phyloP scores from a whole-genome alignment of 2,797 vertebrate genomes.

The Silurus aristotelis region DNA sequence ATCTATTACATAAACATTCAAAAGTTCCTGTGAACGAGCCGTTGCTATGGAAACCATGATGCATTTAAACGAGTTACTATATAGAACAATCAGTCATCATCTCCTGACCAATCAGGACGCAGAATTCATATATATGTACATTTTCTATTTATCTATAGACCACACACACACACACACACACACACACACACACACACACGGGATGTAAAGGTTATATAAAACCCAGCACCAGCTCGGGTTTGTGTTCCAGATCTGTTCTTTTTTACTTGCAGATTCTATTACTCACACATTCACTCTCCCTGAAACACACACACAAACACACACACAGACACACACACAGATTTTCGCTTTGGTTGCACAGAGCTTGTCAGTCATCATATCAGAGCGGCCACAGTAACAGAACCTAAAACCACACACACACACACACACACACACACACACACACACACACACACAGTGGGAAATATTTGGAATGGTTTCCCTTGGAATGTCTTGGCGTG shows the following conservation, averaged over 20 bases:
- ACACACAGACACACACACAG: not conserved
- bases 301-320: conserved; percentile 1
- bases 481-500: conserved; percentile 81
- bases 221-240: not conserved
- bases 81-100: not conserved
- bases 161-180: not conserved
- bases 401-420: conserved; percentile 56
- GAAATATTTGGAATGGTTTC: conserved; percentile 83
- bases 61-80: too few relatives aligned
- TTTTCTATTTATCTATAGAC: too few relatives aligned
- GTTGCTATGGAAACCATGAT: too few relatives aligned
- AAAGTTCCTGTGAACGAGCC: too few relatives aligned
- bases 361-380: conserved; percentile 50
- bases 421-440: conserved; percentile 66
- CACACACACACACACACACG: too few relatives aligned
- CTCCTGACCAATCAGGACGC: not conserved
- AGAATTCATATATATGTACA: not conserved
- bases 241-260: not conserved
- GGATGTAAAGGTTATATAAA: not conserved
- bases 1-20: too few relatives aligned
- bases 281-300: not conserved
- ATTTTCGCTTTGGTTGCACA: conserved; percentile 19
- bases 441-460: conserved; percentile 68
- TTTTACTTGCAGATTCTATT: conserved; percentile 11
- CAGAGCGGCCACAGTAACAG: conserved; percentile 60